phyloP scores from a whole-genome alignment of 2,797 vertebrate genomes.

The Ctenopoma kingsleyae region DNA sequence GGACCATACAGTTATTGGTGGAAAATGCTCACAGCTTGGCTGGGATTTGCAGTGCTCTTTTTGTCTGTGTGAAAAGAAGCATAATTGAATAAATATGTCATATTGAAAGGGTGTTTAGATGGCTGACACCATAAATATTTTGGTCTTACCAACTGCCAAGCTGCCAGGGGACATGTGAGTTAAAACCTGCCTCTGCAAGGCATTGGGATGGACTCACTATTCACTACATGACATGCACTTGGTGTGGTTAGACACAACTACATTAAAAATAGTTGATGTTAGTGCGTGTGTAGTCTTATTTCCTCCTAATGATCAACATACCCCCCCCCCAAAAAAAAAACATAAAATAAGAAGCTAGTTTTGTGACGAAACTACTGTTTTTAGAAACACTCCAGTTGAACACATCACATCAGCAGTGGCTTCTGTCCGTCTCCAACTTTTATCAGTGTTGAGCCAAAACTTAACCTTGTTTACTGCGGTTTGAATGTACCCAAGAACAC shows the following conservation, averaged over 20 bases:
- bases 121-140: conserved; percentile 79
- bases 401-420: conserved; percentile 30
- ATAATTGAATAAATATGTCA: conserved; percentile 81
- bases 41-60: conserved; percentile 40
- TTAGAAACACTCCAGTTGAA: conserved; percentile 17
- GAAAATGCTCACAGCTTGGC: conserved; percentile 74
- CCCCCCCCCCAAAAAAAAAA: not conserved
- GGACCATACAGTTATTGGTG: conserved; percentile 63
- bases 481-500: conserved; percentile 14
- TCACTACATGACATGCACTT: conserved; percentile 30
- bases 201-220: conserved; percentile 23
- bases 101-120: conserved; percentile 70
- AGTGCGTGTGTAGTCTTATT: not conserved
- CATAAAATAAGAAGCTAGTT: not conserved
- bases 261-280: not conserved
- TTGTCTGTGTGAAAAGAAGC: conserved; percentile 70
- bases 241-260: not conserved
- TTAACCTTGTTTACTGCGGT: conserved; percentile 67
- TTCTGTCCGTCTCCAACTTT: conserved; percentile 56
- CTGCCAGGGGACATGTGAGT: conserved; percentile 51
- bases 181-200: conserved; percentile 39
- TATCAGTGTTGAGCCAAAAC: conserved; percentile 62
- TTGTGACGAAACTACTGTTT: conserved; percentile 17
- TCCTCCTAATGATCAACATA: not conserved
- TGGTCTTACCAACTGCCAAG: conserved; percentile 55